A percentile compares a stretch with the other conserved stretches of the same genome.
Conservation (phyloP, 2,797 vertebrate genomes). For the Tokudaia muenninki region DNA sequence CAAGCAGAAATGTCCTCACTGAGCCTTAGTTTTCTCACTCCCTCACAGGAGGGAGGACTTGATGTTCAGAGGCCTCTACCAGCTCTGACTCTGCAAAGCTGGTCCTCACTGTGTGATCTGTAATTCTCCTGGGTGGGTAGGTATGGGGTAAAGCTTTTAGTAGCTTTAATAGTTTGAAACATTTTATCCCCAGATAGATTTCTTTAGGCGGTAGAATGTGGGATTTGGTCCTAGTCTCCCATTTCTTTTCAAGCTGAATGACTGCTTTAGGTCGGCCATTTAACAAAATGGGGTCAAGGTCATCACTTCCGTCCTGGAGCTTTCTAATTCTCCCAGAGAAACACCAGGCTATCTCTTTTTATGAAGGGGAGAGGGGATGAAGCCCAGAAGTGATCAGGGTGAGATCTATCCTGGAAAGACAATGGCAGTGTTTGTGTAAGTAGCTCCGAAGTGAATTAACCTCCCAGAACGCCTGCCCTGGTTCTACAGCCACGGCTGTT, state of each 20-base stretch:
- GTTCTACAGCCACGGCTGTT: slow-evolving; percentile 10
- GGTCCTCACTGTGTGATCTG: neutral
- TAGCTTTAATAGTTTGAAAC: slow-evolving; percentile 30
- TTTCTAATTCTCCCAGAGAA: slow-evolving; percentile 67
- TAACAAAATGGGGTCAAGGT: slow-evolving; percentile 78
- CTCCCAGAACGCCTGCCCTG: neutral
- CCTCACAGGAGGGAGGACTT: neutral
- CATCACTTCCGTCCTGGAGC: slow-evolving; percentile 39
- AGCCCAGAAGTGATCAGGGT: neutral
- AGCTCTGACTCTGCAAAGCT: neutral
- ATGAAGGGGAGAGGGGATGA: neutral
- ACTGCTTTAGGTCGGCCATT: slow-evolving; percentile 70
- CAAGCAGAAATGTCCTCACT: neutral
- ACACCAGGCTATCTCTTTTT: neutral
- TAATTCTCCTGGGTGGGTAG: neutral
- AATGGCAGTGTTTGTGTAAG: slow-evolving; percentile 50
- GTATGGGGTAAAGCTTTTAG: neutral
- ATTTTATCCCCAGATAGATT: slow-evolving; percentile 20
- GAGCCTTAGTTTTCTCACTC: neutral
- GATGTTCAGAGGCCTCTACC: neutral
- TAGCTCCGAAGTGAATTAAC: slow-evolving; percentile 70
- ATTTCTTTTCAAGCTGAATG: slow-evolving; percentile 68
- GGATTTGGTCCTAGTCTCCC: neutral
- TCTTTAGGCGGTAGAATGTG: slow-evolving; percentile 4
- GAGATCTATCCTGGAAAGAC: slow-evolving; percentile 21